Percentiles rank a stretch among this genome's conserved stretches.
Conservation (phyloP, 2,888 invertebrate genomes). For the Cantharis nigra region DNA sequence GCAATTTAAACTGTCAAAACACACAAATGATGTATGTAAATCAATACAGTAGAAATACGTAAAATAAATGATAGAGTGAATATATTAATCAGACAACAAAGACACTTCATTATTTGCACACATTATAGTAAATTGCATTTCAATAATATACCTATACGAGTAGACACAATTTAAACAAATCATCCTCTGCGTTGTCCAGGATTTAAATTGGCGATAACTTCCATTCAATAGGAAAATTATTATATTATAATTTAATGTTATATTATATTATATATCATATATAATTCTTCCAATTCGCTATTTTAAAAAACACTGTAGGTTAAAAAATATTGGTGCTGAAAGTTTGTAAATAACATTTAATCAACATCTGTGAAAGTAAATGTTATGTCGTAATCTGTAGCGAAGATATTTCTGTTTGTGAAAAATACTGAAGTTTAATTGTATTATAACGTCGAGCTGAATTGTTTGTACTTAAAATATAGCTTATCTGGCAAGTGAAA, state of each 20-base stretch:
- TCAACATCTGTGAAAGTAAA: neutral
- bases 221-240: neutral
- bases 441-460: neutral
- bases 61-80: neutral
- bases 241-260: neutral
- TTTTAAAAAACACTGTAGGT: neutral
- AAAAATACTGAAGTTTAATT: neutral
- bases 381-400: neutral
- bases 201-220: neutral
- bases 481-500: constrained; percentile 5
- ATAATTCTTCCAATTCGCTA: rapidly evolving
- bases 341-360: neutral
- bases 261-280: neutral
- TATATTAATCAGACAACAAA: neutral
- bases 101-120: neutral
- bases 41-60: neutral
- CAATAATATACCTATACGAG: neutral
- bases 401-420: neutral
- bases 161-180: neutral
- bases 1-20: neutral
- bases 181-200: neutral
- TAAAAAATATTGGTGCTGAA: neutral
- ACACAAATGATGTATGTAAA: neutral
- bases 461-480: constrained; percentile 9
- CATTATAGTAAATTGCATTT: neutral